Base-by-base conservation (phyloP, 2,113 vertebrate genomes). In the Microcebus tavaratra region DNA sequence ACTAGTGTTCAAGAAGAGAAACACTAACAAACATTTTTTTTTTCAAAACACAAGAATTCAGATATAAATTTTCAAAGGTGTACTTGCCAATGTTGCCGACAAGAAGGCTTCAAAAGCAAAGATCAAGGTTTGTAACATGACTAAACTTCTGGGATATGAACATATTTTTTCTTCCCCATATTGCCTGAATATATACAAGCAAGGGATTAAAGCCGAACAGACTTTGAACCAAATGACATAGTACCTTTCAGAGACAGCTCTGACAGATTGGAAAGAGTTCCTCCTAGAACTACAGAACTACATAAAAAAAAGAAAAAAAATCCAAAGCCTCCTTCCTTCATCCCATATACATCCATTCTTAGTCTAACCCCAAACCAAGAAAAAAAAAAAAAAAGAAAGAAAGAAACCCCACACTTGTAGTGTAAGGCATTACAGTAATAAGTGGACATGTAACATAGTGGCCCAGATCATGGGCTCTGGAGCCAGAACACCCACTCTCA, bases 1-100 rank as follows among this genome's bases (percentile, higher is more conserved):
- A 93, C 80, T 59, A 88, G 72, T 70, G 48, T 86, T 92, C 84
- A 78, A 88, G 76, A 97, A 93, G 50, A 97, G 87, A 96, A 96
- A 93, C 57, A 84, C 53, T 94, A 68, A 92, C 88, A 94, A 97
- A 87, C 79, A 15, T 75, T 45, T 70, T 91, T 90, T 85, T 65
- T 78, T 31, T 45, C 70, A 82, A 94, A 85, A 94, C 67, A 88
- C 31, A 87, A 90, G n/a, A 95, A 95, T 95, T 72, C 59, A 80
- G 55, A 94, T 63, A 88, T 34, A 86, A 82, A 90, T 95, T 83
- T 96, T 87, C 45, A 84, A 82, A 94, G 55, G 48, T 78, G 18
- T 23, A 14, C 68, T 73, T 91, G 88, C 79, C 79, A 63, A 31
- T 8, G 36, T 13, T 25, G 50, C 55, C 57, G 75, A 90, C 1